Evolutionary conservation across 2,797 vertebrate genomes (phyloP).

Genomic region (Tangara arthus): DNA sequence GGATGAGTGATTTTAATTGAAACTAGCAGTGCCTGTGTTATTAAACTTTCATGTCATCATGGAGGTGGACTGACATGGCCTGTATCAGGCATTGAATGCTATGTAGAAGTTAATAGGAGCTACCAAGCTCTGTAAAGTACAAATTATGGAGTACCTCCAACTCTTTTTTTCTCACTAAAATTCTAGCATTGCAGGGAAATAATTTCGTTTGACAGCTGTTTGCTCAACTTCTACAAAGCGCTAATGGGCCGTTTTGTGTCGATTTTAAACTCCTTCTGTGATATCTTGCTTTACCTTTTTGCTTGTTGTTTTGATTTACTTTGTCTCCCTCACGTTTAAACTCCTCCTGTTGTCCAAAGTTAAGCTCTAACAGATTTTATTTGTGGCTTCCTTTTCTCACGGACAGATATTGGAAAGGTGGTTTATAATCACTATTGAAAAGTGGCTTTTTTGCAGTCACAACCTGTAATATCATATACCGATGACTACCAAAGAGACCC

Average conservation of each 20-base stretch:
- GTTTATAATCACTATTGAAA: not conserved
- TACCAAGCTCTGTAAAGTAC: not conserved
- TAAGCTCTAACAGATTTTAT: not conserved
- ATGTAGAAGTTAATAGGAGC: not conserved
- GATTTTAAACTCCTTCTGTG: not conserved
- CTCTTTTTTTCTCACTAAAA: not conserved
- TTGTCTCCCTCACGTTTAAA: not conserved
- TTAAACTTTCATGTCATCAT: fast-evolving
- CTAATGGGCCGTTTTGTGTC: not conserved
- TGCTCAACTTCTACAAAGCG: not conserved
- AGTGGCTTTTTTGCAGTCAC: not conserved
- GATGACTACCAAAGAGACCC: not conserved
- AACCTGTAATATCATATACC: not conserved
- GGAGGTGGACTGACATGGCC: not conserved
- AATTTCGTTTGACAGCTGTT: not conserved
- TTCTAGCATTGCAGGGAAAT: not conserved
- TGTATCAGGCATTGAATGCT: not conserved
- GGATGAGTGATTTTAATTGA: not conserved
- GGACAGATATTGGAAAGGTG: not conserved
- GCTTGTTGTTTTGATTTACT: not conserved
- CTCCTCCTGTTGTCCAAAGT: not conserved
- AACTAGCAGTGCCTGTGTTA: not conserved
- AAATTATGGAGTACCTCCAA: not conserved
- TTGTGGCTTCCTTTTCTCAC: not conserved
- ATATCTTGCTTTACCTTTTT: not conserved